Evolutionary conservation across 2,888 invertebrate species (phyloP).

Genomic region (Eulithis testata): DNA sequence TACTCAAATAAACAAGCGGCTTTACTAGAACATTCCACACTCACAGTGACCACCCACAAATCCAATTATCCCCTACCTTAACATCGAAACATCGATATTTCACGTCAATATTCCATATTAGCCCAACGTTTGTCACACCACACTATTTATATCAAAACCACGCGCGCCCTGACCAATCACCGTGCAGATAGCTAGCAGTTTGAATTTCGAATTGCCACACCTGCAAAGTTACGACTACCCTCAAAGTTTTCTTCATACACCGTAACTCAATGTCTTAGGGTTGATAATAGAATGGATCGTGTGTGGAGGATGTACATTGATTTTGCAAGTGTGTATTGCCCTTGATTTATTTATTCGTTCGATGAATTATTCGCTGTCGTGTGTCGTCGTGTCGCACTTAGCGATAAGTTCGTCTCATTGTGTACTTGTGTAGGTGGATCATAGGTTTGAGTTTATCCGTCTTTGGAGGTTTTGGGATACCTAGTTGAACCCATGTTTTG

Average conservation of each 20-base stretch:
- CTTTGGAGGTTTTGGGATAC: neutral
- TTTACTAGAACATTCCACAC: neutral
- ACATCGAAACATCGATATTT: slow-evolving; percentile 49
- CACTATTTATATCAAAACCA: slow-evolving; percentile 80
- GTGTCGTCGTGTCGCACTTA: slow-evolving; percentile 68
- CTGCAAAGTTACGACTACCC: slow-evolving; percentile 55
- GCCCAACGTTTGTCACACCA: slow-evolving; percentile 65
- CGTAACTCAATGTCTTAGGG: slow-evolving; percentile 37
- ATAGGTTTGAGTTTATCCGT: slow-evolving; percentile 23
- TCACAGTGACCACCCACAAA: neutral
- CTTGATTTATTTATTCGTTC: slow-evolving; percentile 82
- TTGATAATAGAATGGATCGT: slow-evolving; percentile 36
- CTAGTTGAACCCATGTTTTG: too few species aligned
- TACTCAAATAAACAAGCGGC: too few species aligned
- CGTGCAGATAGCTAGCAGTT: slow-evolving; percentile 76
- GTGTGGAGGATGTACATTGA: slow-evolving; percentile 16
- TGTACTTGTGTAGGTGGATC: slow-evolving; percentile 38
- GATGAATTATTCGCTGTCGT: slow-evolving; percentile 76
- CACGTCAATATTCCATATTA: slow-evolving; percentile 67
- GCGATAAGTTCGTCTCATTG: slow-evolving; percentile 59
- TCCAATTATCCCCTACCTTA: slow-evolving; percentile 4
- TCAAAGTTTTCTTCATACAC: slow-evolving; percentile 31
- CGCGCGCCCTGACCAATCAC: slow-evolving; percentile 80
- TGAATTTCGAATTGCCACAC: slow-evolving; percentile 75
- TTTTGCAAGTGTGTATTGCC: slow-evolving; percentile 60